Base-by-base conservation (phyloP, 1,140 invertebrate genomes). In the Frieseomelitta varia region DNA sequence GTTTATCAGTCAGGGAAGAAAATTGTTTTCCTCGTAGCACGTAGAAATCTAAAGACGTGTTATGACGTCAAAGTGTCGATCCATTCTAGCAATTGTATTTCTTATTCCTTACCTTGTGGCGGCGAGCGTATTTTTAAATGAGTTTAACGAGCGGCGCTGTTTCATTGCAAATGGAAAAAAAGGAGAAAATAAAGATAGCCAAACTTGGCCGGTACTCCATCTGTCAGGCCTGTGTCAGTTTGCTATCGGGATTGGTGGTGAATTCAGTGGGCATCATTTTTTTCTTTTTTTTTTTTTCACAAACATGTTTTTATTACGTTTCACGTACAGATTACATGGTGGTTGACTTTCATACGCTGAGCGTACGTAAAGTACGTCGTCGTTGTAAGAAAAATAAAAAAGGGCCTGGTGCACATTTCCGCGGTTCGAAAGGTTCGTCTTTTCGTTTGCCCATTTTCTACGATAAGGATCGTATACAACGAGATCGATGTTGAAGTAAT, bases 341-440 rank as follows among this genome's bases (percentile, higher is more conserved):
- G 74, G 67, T 68, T 87, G 88, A 86, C 84, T 87, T 84, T 88
- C 88, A 88, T 88, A 88, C 87, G 88, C 88, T 89, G 85, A 72
- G 84, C 87, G 87, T 71, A 89, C 87, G 87, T 84, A 86, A 84
- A 86, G 69, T 88, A 88, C 85, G 78, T 83, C 86, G 80, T 89
- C 78, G 75, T 88, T 88, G 88, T 90, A 90, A 90, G 87, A 90
- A 90, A 90, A 90, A 88, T 89, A 89, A 89, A 89, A 89, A 89
- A 89, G 85, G 85, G 79, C 75, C 81, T 65, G 39, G 65, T 88
- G 71, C 74, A 84, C 75, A 79, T 81, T 81, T 81, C 67, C 30
- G 19, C n/a, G 51, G 47, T 27, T 84, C 69, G 47, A 73, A 80
- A 80, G 47, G 34, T 55, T 47, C 61, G n/a, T 55, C 55, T 47